phyloP scores from a whole-genome alignment of 2,797 vertebrate genomes.

The Sebastes vulpes region DNA sequence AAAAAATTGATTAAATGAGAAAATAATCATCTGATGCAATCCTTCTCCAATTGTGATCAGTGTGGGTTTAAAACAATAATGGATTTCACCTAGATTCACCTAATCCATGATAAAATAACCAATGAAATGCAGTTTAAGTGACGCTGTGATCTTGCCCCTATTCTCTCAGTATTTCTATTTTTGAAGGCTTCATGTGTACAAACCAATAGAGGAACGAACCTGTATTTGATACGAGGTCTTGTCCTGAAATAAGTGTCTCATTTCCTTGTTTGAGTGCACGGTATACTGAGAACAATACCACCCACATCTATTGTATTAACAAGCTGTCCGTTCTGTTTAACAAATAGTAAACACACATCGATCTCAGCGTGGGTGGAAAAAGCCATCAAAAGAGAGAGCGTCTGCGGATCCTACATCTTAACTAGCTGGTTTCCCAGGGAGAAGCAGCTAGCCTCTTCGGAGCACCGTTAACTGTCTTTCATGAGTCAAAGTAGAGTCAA shows the following conservation, averaged over 20 bases:
- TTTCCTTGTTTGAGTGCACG: slow-evolving; percentile 1
- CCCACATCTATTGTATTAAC: slow-evolving; percentile 6
- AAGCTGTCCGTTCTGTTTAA: slow-evolving; percentile 26
- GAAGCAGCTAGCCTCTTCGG: slow-evolving; percentile 27
- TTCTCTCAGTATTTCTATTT: not conserved
- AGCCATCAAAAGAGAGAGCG: not conserved
- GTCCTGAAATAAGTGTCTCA: not conserved
- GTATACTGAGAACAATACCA: slow-evolving; percentile 8
- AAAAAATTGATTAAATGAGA: not conserved
- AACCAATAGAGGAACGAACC: not conserved
- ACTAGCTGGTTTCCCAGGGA: slow-evolving; percentile 42
- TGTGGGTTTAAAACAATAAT: not conserved
- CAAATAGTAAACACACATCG: slow-evolving; percentile 15
- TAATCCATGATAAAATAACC: not conserved
- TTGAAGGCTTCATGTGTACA: not conserved
- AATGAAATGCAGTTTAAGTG: not conserved
- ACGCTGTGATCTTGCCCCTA: not conserved
- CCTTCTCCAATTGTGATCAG: not conserved
- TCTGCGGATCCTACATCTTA: slow-evolving; percentile 13
- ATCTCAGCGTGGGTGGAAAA: slow-evolving; percentile 3
- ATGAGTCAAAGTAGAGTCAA: slow-evolving; percentile 38
- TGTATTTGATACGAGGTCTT: not conserved
- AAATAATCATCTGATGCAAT: not conserved
- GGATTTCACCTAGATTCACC: not conserved
- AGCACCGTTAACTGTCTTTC: slow-evolving; percentile 25